Percentiles rank a stretch among this genome's conserved stretches.
Conservation (phyloP, 2,113 vertebrate species). For the Calidris pugnax region DNA sequence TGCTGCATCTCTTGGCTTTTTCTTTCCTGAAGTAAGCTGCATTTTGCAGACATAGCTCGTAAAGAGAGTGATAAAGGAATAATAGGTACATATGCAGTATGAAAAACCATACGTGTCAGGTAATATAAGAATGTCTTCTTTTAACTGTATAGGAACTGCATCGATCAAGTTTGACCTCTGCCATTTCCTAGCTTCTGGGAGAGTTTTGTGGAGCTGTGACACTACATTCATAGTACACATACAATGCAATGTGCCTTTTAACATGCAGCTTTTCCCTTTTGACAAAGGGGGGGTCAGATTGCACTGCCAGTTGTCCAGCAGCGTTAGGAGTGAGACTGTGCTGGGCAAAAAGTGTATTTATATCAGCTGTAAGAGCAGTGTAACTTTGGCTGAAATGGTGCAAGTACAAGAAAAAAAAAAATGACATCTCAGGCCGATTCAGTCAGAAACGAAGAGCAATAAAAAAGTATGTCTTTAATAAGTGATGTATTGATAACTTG, state of each 20-base stretch:
- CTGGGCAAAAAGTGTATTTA: not conserved
- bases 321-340: not conserved
- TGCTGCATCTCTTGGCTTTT: not conserved
- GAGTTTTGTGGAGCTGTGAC: not conserved
- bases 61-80: not conserved
- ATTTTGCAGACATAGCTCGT: not conserved
- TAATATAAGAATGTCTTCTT: not conserved
- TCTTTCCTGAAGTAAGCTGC: not conserved
- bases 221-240: accelerated
- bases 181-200: not conserved
- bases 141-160: not conserved
- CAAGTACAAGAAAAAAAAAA: not conserved
- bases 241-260: not conserved
- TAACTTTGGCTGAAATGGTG: not conserved
- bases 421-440: not conserved
- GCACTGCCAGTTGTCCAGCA: not conserved
- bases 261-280: not conserved
- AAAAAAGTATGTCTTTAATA: not conserved
- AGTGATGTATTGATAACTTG: not conserved
- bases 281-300: not conserved
- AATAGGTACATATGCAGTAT: not conserved
- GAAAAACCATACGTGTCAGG: not conserved
- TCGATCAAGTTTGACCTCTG: not conserved
- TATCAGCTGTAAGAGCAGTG: not conserved
- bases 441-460: not conserved